Percentiles rank a stretch among this genome's conserved stretches.
Evolutionary conservation across 1,140 invertebrate genomes (phyloP).

Genomic region (Drosophila bocqueti): DNA sequence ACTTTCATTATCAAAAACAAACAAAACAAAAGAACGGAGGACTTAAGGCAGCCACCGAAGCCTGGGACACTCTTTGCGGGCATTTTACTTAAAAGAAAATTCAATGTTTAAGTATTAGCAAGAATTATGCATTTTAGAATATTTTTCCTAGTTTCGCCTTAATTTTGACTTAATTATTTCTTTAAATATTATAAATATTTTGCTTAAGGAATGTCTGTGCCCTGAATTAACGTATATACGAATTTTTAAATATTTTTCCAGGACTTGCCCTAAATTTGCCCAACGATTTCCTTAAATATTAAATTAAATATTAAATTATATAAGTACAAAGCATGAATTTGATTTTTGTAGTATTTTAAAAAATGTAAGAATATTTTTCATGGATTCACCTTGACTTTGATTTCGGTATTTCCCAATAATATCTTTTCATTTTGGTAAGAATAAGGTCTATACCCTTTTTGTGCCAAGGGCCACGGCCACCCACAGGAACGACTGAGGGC

Average conservation of each 20-base stretch:
- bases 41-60: neutral
- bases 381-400: too few species aligned
- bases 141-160: neutral
- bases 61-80: neutral
- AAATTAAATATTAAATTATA: too few species aligned
- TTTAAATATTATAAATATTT: too few species aligned
- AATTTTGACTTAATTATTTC: neutral
- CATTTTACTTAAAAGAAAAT: neutral
- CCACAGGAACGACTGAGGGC: slow-evolving; percentile 49
- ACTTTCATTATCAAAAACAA: slow-evolving; percentile 28
- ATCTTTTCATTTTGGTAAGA: neutral
- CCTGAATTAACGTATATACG: too few species aligned
- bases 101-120: neutral
- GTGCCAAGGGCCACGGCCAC: slow-evolving; percentile 49
- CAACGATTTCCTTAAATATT: too few species aligned
- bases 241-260: too few species aligned
- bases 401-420: neutral
- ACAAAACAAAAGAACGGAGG: slow-evolving; percentile 21
- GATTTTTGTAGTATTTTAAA: too few species aligned
- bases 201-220: too few species aligned
- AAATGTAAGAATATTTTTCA: too few species aligned
- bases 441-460: slow-evolving; percentile 1
- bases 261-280: too few species aligned
- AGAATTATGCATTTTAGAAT: neutral
- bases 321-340: too few species aligned